Evolutionary conservation across 1,140 invertebrate species (phyloP).

Genomic region (Panulirus ornatus): DNA sequence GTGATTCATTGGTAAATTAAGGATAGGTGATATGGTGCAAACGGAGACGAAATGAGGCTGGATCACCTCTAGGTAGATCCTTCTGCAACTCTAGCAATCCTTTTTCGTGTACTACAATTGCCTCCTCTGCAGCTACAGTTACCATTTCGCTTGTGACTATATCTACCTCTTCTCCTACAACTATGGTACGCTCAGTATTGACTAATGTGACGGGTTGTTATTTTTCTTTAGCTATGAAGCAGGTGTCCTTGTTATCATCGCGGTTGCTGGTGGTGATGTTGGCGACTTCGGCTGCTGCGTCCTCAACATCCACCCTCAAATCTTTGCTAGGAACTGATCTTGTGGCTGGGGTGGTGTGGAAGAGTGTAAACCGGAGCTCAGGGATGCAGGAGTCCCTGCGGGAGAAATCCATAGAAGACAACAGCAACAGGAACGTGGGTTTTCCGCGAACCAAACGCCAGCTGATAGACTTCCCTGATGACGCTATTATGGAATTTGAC

Average conservation of each 20-base stretch:
- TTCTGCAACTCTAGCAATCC: no score
- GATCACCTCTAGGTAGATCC: no score
- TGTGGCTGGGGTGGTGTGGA: neutral
- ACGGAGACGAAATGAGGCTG: no score
- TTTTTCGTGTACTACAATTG: neutral
- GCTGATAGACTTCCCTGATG: slow-evolving; percentile 46
- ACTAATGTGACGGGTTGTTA: neutral
- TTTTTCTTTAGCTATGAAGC: neutral
- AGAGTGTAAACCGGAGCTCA: neutral
- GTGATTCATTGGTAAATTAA: no score
- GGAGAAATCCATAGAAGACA: neutral
- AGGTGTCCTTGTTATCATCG: neutral
- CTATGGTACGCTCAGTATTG: no score
- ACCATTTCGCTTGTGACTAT: no score
- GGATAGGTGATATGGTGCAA: no score
- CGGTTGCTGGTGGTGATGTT: neutral
- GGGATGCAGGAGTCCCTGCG: neutral
- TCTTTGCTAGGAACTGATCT: slow-evolving; percentile 40
- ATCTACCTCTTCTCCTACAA: no score
- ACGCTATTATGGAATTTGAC: slow-evolving; percentile 38
- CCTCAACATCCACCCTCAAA: slow-evolving; percentile 22
- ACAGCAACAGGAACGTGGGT: neutral
- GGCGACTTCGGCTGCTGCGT: neutral
- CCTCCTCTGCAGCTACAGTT: no score
- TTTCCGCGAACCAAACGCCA: slow-evolving; percentile 3